These are phyloP conservation scores for Propithecus coquereli DNA, from an alignment of 2,113 vertebrate species.

Conservation along the genomic window DNA sequence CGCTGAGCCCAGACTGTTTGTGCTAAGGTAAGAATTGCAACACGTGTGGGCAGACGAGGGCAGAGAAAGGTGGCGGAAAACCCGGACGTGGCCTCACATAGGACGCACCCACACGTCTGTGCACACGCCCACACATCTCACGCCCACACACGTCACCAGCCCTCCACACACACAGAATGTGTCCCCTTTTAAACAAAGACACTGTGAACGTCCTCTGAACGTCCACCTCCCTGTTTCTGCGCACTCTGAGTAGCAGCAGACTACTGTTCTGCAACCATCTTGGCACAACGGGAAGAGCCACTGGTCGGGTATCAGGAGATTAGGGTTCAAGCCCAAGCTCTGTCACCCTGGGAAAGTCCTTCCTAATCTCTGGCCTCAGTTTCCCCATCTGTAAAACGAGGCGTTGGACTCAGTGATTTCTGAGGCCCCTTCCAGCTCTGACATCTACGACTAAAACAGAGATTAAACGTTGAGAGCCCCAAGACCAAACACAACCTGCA, in stretches of 20 bases:
- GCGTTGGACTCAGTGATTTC: background rate
- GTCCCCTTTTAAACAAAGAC: background rate
- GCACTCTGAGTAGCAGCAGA: background rate
- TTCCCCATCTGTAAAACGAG: background rate
- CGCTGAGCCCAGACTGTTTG: background rate
- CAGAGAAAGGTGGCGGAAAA: background rate
- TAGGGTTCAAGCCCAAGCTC: background rate
- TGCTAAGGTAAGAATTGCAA: background rate
- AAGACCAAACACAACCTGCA: background rate
- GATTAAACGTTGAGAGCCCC: background rate
- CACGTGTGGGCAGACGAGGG: background rate
- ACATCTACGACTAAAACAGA: background rate
- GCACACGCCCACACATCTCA: too few species aligned
- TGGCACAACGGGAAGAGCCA: background rate
- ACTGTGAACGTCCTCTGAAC: background rate
- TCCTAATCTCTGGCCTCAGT: background rate
- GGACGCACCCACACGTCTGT: background rate
- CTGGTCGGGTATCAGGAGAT: background rate
- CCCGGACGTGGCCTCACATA: accelerated
- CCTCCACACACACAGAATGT: background rate
- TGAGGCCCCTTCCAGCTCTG: background rate
- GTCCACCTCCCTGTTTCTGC: background rate
- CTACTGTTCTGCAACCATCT: background rate
- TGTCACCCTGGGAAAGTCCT: background rate
- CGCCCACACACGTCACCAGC: too few species aligned